phyloP scores from a whole-genome alignment of 1,140 invertebrate species.

The Neelides sp. region DNA sequence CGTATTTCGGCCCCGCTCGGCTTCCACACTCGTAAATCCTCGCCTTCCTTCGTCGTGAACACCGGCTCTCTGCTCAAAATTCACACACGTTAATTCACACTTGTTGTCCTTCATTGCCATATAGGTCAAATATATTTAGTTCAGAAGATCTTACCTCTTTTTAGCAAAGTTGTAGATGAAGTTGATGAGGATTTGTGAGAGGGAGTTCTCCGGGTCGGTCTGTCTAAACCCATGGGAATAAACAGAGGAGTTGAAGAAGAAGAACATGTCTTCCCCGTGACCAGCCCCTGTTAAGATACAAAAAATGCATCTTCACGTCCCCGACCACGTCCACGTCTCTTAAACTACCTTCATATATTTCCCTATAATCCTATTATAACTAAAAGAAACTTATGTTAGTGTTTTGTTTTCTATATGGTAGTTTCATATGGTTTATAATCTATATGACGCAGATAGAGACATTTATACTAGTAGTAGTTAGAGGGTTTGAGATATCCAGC shows the following conservation, averaged over 20 bases:
- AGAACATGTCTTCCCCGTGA: constrained; percentile 22
- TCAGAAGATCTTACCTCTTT: neutral
- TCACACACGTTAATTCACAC: too few relatives aligned
- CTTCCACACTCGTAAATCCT: constrained; percentile 12
- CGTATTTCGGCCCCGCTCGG: neutral
- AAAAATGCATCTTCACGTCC: too few relatives aligned
- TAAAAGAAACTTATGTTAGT: too few relatives aligned
- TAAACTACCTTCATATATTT: too few relatives aligned
- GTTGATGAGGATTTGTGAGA: constrained; percentile 14
- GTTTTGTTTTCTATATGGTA: too few relatives aligned
- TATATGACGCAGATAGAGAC: too few relatives aligned
- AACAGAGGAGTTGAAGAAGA: constrained; percentile 14
- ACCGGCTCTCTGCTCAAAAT: constrained; percentile 13
- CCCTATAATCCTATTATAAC: too few relatives aligned
- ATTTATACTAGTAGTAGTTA: neutral
- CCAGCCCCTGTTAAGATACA: constrained; percentile 18
- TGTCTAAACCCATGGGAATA: constrained; percentile 5
- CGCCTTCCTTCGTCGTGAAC: constrained; percentile 5
- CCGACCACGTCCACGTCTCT: too few relatives aligned
- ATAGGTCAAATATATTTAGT: neutral
- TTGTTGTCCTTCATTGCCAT: too few relatives aligned
- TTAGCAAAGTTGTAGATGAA: constrained; percentile 14
- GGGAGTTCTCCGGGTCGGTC: constrained; percentile 10
- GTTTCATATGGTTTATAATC: too few relatives aligned
- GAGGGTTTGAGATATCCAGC: neutral